Evolutionary conservation across 2,797 vertebrate genomes (phyloP).

Genomic region (Notolepis coatsorum): DNA sequence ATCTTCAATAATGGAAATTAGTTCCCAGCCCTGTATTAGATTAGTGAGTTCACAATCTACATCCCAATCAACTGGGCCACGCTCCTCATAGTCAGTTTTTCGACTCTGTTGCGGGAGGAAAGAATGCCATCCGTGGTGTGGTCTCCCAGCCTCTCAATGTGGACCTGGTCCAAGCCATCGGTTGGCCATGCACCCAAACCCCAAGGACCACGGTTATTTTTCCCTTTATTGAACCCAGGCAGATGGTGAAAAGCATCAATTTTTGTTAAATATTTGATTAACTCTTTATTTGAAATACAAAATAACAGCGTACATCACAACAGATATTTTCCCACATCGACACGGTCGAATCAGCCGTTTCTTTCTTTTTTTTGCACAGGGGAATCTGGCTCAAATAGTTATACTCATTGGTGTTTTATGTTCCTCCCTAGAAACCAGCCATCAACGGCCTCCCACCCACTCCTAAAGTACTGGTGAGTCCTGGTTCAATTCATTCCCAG

Average conservation of each 20-base stretch:
- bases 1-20: too few relatives aligned
- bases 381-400: constrained; percentile 13
- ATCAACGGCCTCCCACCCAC: constrained; percentile 98
- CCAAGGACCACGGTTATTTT: constrained; percentile 29
- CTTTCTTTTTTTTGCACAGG: constrained; percentile 11
- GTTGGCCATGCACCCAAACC: constrained; percentile 22
- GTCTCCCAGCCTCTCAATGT: constrained; percentile 2
- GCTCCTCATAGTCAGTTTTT: constrained; percentile 1
- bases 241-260: constrained; percentile 16
- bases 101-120: background rate
- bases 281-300: constrained; percentile 28
- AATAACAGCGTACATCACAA: constrained; percentile 14
- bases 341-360: constrained; percentile 11
- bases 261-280: constrained; percentile 16
- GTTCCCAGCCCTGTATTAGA: too few relatives aligned
- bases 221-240: constrained; percentile 30
- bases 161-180: constrained; percentile 11
- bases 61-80: background rate
- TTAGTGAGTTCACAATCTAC: background rate
- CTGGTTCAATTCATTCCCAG: too few relatives aligned
- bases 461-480: constrained; percentile 97
- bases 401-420: constrained; percentile 19
- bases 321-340: constrained; percentile 28
- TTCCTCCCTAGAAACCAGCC: constrained; percentile 87
- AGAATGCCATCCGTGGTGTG: background rate